Conservation (phyloP, 2,113 vertebrate species). For the Boleophthalmus pectinirostris region DNA sequence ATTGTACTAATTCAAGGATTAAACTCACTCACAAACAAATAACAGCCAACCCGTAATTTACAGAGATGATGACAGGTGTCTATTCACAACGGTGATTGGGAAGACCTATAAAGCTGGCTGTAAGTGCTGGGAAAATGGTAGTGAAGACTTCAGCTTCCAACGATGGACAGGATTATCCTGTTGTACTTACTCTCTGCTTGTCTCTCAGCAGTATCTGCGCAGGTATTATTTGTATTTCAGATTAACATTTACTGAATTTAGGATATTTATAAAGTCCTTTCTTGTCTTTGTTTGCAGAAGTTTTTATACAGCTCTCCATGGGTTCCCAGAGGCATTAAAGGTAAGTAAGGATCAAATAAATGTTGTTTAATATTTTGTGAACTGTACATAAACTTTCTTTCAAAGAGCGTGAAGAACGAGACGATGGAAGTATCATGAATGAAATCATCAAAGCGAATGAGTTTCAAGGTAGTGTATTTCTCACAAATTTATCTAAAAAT, state of each 20-base stretch:
- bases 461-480: constrained; percentile 54
- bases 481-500: not conserved
- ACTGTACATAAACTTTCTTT: constrained; percentile 24
- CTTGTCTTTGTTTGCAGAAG: constrained; percentile 53
- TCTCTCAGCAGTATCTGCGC: constrained; percentile 48
- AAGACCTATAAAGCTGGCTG: constrained; percentile 65
- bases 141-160: constrained; percentile 42
- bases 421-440: constrained; percentile 70
- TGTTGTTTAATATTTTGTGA: not conserved
- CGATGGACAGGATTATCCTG: constrained; percentile 63
- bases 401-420: constrained; percentile 41
- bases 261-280: constrained; percentile 1
- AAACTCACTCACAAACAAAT: constrained; percentile 61
- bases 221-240: constrained; percentile 60
- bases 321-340: constrained; percentile 53
- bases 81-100: constrained; percentile 46
- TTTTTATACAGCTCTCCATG: constrained; percentile 55
- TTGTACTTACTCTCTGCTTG: constrained; percentile 50
- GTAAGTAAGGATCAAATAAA: constrained; percentile 32
- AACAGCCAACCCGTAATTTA: constrained; percentile 59
- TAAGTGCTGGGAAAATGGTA: constrained; percentile 51
- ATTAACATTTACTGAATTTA: not conserved
- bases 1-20: constrained; percentile 66
- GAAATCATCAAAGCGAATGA: constrained; percentile 76
- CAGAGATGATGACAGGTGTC: constrained; percentile 64